Evolutionary conservation across 2,113 vertebrate species (phyloP).

Genomic region (Cranoglanis bouderius): DNA sequence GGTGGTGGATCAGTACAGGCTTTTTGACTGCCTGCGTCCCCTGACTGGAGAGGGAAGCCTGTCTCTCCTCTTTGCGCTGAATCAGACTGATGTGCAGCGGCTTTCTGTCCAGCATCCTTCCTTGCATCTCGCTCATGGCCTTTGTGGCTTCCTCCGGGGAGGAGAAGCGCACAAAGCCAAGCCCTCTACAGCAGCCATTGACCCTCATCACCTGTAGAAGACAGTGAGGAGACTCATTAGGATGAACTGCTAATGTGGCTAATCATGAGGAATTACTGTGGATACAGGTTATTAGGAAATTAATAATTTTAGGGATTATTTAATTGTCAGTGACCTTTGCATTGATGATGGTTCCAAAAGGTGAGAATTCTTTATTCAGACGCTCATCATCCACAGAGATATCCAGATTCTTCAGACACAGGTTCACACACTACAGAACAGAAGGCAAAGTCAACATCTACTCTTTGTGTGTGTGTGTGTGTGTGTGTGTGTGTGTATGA

Average conservation of each 20-base stretch:
- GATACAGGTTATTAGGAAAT: neutral
- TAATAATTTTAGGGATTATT: too few species aligned
- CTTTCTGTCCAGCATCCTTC: neutral
- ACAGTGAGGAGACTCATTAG: neutral
- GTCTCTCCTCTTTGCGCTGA: too few species aligned
- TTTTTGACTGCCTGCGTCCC: too few species aligned
- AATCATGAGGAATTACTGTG: neutral
- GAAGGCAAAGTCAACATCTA: too few species aligned
- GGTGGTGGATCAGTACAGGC: too few species aligned
- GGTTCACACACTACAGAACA: neutral
- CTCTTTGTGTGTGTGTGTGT: neutral
- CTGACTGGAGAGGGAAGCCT: too few species aligned
- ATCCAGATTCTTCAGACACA: neutral
- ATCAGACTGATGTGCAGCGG: neutral
- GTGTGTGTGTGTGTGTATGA: neutral
- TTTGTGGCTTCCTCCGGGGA: neutral
- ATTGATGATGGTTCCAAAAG: too few species aligned
- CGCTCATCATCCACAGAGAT: neutral
- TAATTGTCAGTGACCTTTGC: too few species aligned
- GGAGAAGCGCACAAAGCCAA: neutral
- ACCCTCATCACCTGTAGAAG: neutral
- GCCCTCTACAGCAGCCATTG: neutral
- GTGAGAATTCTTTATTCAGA: too few species aligned
- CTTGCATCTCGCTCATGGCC: neutral
- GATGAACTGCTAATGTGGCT: too few species aligned